Base-by-base conservation (phyloP, 1,140 invertebrate genomes). In the Apis dorsata region DNA sequence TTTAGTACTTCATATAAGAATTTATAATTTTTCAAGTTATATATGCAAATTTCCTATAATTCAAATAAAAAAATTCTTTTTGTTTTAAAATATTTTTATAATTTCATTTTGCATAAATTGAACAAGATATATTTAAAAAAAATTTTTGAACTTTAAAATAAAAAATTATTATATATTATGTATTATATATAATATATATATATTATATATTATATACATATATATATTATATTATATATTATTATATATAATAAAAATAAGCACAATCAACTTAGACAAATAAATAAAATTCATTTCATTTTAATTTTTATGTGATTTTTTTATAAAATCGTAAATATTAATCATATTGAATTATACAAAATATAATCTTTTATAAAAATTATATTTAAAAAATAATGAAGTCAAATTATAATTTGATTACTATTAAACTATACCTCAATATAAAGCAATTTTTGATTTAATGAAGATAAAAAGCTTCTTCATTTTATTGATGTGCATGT, bases 281-380 rank as follows among this genome's bases (percentile, higher is more conserved):
- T 28, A 55, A 71, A 71, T 60, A 53, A 53, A 15, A 17, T 24
- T 65, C 17, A 55, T 55, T 19, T n/a, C n/a, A 24, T 63, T 73
- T 4, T n/a, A 34, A 28, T 44, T 19, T 65, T 2, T 19, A 74
- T 74, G 21, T 4, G 15, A 73, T 17, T 7, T 55, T 24, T 55
- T 73, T n/a, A 28, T 60, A 72, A 44, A 44, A 44, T 44, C 12
- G 9, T 19, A 17, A 66, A 21, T 63, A 63, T 44, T 62, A 62
- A 13, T 34, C 34, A 11, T 49, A 60, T 49, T 72, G 1, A n/a
- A n/a, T 73, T 55, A 17, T 53, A 57, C 17, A 28, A 28, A 28
- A 55, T 55, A 78, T 81, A 74, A 57, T 63, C 28, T 66, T 28
- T 49, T 81, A 74, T 53, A 63, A 73, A 65, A 65, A 59, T 65